Conservation (phyloP, 1,140 invertebrate genomes). For the Babylonia areolata region DNA sequence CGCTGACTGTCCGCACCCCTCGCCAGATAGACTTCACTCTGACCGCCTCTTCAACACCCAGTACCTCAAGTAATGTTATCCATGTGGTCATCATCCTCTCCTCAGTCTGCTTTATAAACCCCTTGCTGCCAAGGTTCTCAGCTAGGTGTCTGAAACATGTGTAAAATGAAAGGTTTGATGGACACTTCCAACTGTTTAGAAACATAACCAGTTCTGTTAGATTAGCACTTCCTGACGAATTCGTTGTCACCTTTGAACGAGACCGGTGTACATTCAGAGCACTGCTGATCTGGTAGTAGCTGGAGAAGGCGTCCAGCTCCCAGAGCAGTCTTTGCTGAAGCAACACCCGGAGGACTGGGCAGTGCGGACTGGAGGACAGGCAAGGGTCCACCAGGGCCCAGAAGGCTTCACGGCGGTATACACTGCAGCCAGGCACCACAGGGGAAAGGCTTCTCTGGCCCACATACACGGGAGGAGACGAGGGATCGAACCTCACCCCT, state of each 20-base stretch:
- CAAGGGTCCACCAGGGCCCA: conserved; percentile 25
- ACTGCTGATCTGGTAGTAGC: conserved; percentile 12
- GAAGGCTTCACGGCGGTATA: conserved; percentile 24
- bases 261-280: neutral
- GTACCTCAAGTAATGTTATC: neutral
- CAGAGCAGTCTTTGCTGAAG: conserved; percentile 13
- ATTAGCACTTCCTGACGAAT: neutral
- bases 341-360: neutral
- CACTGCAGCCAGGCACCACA: neutral
- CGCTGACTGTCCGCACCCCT: neutral
- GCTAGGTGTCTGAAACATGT: neutral
- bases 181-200: neutral
- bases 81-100: neutral
- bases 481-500: conserved; percentile 6
- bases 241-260: neutral
- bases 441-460: neutral
- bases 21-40: neutral
- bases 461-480: conserved; percentile 1
- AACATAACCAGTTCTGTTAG: neutral
- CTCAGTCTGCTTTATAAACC: neutral
- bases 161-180: neutral
- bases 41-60: neutral
- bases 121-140: neutral
- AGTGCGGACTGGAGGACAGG: neutral
- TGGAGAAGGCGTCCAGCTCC: conserved; percentile 19